Percentiles rank a stretch among this genome's conserved stretches.
Evolutionary conservation across 2,888 invertebrate species (phyloP).

Genomic region (Tipula vernalis): DNA sequence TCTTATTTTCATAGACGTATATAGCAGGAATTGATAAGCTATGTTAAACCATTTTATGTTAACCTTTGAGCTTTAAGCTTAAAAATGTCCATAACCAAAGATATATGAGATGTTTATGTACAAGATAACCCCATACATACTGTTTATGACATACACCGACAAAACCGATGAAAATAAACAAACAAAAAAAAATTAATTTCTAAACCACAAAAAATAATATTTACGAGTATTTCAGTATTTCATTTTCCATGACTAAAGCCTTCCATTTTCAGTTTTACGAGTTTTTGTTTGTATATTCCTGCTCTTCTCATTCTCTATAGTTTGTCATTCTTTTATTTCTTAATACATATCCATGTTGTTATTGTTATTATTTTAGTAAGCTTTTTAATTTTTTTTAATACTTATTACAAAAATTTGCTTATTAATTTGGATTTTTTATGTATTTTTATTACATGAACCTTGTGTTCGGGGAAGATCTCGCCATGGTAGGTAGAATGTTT

Average conservation of each 20-base stretch:
- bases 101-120: no score
- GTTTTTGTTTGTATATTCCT: not conserved
- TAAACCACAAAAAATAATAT: not conserved
- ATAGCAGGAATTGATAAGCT: no score
- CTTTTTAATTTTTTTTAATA: not conserved
- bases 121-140: not conserved
- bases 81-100: no score
- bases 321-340: not conserved
- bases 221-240: not conserved
- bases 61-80: no score
- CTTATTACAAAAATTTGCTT: not conserved
- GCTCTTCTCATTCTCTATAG: not conserved
- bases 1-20: no score
- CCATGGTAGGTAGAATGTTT: not conserved
- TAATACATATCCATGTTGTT: not conserved
- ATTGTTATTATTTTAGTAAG: not conserved
- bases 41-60: no score
- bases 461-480: not conserved
- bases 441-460: not conserved
- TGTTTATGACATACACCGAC: not conserved
- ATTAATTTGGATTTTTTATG: not conserved
- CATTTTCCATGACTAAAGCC: not conserved
- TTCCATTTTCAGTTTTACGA: not conserved
- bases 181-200: not conserved
- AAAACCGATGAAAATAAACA: not conserved